Conservation (phyloP, 2,113 vertebrate species). For the Mola mola region DNA sequence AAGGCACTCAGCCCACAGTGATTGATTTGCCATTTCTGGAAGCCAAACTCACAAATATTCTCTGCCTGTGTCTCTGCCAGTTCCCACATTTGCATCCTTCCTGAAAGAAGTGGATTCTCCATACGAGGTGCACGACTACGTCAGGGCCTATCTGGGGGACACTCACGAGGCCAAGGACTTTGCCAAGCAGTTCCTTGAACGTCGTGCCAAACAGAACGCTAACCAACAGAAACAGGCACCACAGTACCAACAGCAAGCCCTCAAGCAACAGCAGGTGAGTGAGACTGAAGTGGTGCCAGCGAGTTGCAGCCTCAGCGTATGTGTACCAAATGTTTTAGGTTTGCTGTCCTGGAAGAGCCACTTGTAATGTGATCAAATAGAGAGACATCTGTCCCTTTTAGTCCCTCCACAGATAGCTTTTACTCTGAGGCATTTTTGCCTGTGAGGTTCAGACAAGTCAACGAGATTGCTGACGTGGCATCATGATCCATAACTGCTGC, state of each 20-base stretch:
- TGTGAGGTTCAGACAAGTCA: no score
- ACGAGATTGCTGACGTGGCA: no score
- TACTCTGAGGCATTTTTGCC: background rate
- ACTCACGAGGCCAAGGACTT: slow-evolving; percentile 98
- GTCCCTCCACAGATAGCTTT: background rate
- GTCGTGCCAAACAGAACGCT: slow-evolving; percentile 98
- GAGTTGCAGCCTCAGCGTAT: no score
- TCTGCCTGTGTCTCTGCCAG: slow-evolving; percentile 71
- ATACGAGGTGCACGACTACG: slow-evolving; percentile 98
- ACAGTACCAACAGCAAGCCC: slow-evolving; percentile 78
- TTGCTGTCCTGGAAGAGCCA: background rate
- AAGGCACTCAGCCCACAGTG: background rate
- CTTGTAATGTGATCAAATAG: slow-evolving; percentile 1
- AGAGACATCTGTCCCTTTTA: background rate
- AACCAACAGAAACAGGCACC: slow-evolving; percentile 88
- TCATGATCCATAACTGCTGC: background rate
- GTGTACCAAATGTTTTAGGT: background rate
- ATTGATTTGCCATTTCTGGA: slow-evolving; percentile 6
- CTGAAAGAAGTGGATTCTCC: slow-evolving; percentile 98
- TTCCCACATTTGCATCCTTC: slow-evolving; percentile 98
- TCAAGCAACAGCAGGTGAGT: slow-evolving; percentile 69
- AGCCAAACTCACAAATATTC: slow-evolving; percentile 20
- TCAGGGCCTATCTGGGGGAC: slow-evolving; percentile 96
- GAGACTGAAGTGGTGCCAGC: background rate
- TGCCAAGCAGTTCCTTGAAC: slow-evolving; percentile 99